phyloP scores from a whole-genome alignment of 2,113 vertebrate genomes.

The Talpa occidentalis region DNA sequence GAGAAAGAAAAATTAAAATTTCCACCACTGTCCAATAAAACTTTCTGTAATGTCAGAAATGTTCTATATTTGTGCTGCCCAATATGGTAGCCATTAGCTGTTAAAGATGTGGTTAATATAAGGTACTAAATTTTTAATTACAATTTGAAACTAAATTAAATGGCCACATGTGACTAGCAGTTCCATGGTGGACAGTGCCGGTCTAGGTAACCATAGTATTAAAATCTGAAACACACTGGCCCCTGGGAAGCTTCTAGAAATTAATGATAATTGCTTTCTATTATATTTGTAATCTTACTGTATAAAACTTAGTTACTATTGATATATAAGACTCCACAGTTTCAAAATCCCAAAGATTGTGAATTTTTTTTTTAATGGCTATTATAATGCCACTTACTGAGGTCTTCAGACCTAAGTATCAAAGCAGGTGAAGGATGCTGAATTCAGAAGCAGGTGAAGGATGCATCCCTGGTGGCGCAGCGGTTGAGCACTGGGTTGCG shows the following conservation, averaged over 20 bases:
- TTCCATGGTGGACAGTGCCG: neutral
- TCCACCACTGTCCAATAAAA: neutral
- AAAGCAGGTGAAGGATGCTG: neutral
- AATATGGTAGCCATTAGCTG: neutral
- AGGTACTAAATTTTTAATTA: neutral
- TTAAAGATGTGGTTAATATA: neutral
- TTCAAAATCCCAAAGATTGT: neutral
- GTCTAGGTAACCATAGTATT: neutral
- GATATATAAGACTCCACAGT: neutral
- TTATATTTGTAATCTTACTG: neutral
- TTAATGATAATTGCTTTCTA: constrained; percentile 5
- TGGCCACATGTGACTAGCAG: neutral
- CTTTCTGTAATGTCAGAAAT: neutral
- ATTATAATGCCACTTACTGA: neutral
- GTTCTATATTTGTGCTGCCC: neutral
- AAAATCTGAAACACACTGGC: neutral
- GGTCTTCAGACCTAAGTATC: neutral
- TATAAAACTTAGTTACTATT: neutral
- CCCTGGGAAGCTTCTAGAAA: neutral
- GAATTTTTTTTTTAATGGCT: neutral
- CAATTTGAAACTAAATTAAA: constrained; percentile 26
- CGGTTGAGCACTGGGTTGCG: no score
- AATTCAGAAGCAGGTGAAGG: neutral
- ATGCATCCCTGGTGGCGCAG: no score
- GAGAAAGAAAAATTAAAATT: constrained; percentile 47